phyloP scores from a whole-genome alignment of 2,797 vertebrate genomes.

The Nyctalus aviator region DNA sequence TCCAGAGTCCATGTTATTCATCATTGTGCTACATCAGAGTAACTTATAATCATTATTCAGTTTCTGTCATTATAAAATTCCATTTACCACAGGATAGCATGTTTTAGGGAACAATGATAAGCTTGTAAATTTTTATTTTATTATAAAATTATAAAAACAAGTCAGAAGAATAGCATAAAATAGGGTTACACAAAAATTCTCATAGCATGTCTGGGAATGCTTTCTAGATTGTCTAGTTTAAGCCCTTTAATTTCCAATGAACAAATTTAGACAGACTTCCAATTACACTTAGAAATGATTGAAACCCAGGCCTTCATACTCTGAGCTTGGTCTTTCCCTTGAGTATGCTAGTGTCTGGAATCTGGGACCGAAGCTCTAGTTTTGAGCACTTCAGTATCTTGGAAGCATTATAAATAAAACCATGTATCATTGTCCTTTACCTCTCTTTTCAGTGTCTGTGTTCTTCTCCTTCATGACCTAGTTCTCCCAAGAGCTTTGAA shows the following conservation, averaged over 20 bases:
- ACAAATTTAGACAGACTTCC: neutral
- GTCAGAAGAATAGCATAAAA: neutral
- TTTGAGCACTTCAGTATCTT: neutral
- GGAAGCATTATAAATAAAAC: neutral
- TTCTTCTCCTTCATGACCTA: neutral
- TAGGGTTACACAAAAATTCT: rapidly evolving
- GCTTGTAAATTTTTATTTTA: neutral
- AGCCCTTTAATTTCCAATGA: neutral
- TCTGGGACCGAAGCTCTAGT: neutral
- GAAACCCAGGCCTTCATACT: neutral
- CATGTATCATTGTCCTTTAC: rapidly evolving
- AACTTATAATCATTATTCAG: neutral
- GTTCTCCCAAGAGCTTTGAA: neutral
- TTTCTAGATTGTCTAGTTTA: neutral
- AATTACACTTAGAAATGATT: neutral
- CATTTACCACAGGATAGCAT: neutral
- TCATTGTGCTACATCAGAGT: neutral
- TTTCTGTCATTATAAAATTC: neutral
- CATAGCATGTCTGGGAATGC: neutral
- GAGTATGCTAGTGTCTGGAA: neutral
- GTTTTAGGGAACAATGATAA: neutral
- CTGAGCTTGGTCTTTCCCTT: neutral
- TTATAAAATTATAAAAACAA: neutral
- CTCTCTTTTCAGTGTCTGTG: neutral
- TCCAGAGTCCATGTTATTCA: neutral